Conservation (phyloP, 1,140 invertebrate species). For the Holotrichia oblita region DNA sequence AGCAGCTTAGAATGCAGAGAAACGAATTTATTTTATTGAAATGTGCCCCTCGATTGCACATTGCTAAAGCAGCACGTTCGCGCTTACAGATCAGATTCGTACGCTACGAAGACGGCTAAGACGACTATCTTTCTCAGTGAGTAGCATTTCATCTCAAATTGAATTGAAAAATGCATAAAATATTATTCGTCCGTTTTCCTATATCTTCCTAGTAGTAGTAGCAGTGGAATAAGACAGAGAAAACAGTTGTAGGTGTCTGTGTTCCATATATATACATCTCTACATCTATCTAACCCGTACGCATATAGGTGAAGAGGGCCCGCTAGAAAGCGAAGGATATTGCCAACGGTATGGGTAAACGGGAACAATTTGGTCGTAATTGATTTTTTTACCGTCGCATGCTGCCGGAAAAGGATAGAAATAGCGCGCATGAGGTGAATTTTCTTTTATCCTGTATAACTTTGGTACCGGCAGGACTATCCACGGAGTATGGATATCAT, state of each 20-base stretch:
- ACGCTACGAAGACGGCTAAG: not conserved
- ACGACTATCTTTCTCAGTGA: not conserved
- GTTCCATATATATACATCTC: no score
- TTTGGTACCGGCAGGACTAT: no score
- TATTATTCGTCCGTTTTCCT: slow-evolving; percentile 19
- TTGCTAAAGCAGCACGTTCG: not conserved
- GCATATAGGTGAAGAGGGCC: not conserved
- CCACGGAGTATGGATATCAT: no score
- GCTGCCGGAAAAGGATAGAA: not conserved
- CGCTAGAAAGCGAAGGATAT: not conserved
- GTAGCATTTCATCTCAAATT: slow-evolving; percentile 39
- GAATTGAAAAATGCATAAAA: slow-evolving; percentile 42
- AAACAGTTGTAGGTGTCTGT: no score
- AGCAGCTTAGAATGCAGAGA: slow-evolving; percentile 12
- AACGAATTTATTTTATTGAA: slow-evolving; percentile 40
- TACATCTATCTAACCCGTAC: no score
- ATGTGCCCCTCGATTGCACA: not conserved
- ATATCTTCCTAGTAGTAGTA: not conserved
- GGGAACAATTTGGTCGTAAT: slow-evolving; percentile 30
- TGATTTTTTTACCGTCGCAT: slow-evolving; percentile 26
- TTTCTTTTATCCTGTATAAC: no score
- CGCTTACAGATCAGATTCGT: slow-evolving; percentile 1
- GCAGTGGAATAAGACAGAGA: no score
- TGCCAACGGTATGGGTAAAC: slow-evolving; percentile 13
- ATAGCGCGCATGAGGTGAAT: no score